Percentiles rank a stretch among this genome's conserved stretches.
Evolutionary conservation across 2,888 invertebrate species (phyloP).

Genomic region (Drosophila ustulata): DNA sequence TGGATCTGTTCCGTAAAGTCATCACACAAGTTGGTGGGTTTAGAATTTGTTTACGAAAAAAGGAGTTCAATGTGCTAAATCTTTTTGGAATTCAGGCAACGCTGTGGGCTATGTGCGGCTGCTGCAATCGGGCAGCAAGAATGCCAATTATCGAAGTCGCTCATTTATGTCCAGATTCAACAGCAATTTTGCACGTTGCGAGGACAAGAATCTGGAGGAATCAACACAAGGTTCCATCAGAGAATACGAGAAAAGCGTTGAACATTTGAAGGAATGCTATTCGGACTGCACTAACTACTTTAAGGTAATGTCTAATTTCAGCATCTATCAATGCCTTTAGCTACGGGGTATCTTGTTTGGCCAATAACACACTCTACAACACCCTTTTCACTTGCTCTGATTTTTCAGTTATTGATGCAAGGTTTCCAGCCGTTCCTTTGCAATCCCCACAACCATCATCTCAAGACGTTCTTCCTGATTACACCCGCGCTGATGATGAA

Average conservation of each 20-base stretch:
- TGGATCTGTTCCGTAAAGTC: slow-evolving; percentile 96
- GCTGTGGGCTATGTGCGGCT: slow-evolving; percentile 98
- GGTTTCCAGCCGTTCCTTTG: slow-evolving; percentile 96
- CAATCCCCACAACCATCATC: slow-evolving; percentile 93
- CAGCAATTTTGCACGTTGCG: slow-evolving; percentile 87
- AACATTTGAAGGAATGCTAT: slow-evolving; percentile 92
- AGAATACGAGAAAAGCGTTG: slow-evolving; percentile 91
- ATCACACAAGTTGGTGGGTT: slow-evolving; percentile 95
- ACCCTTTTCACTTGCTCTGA: no score
- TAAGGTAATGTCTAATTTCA: slow-evolving; percentile 62
- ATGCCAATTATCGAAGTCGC: slow-evolving; percentile 96
- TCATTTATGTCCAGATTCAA: slow-evolving; percentile 94
- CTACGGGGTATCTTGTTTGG: no score
- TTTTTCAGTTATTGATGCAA: slow-evolving; percentile 91
- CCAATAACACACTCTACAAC: no score
- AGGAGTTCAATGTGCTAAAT: not conserved
- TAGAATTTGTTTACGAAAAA: not conserved
- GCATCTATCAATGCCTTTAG: no score
- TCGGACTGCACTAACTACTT: slow-evolving; percentile 86
- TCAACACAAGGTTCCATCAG: slow-evolving; percentile 89
- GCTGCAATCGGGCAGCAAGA: slow-evolving; percentile 96
- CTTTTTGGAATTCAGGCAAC: slow-evolving; percentile 86
- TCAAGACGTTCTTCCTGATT: slow-evolving; percentile 96
- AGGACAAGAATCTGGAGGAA: slow-evolving; percentile 86
- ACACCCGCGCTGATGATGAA: slow-evolving; percentile 97